phyloP scores from a whole-genome alignment of 2,888 invertebrate genomes.

The Neoitamus cyanurus region DNA sequence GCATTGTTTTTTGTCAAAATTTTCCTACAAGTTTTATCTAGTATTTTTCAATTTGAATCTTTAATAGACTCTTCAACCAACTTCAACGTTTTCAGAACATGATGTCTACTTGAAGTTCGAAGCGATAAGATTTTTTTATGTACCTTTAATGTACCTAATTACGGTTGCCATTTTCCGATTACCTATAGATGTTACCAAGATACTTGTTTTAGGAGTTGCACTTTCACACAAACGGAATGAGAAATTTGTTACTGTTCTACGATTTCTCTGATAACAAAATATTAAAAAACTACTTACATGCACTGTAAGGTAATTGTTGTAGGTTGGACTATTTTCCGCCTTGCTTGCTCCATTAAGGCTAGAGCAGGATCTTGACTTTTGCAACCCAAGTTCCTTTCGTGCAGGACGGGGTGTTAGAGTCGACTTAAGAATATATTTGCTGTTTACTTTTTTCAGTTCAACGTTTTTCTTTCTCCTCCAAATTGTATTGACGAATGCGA shows the following conservation, averaged over 20 bases:
- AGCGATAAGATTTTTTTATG: neutral
- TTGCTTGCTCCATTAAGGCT: conserved; percentile 70
- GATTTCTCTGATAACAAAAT: neutral
- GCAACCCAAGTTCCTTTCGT: conserved; percentile 75
- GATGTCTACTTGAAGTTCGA: neutral
- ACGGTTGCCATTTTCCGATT: neutral
- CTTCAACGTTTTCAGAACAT: neutral
- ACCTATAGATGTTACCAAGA: neutral
- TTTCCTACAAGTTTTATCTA: conserved; percentile 43
- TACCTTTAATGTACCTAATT: too few species aligned
- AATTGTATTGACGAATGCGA: conserved; percentile 90
- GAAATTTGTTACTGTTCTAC: neutral
- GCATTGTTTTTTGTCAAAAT: neutral
- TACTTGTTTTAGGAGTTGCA: neutral
- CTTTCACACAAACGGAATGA: neutral
- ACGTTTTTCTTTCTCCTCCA: conserved; percentile 78
- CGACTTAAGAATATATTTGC: conserved; percentile 85
- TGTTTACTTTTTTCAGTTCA: conserved; percentile 69
- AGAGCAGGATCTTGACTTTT: conserved; percentile 79
- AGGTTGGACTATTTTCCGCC: conserved; percentile 66
- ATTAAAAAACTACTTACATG: conserved; percentile 69
- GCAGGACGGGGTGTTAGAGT: conserved; percentile 83
- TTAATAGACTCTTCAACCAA: neutral
- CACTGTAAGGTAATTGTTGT: conserved; percentile 80
- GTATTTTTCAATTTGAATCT: neutral